Evolutionary conservation across 2,113 vertebrate species (phyloP).

Genomic region (Burhinus oedicnemus): DNA sequence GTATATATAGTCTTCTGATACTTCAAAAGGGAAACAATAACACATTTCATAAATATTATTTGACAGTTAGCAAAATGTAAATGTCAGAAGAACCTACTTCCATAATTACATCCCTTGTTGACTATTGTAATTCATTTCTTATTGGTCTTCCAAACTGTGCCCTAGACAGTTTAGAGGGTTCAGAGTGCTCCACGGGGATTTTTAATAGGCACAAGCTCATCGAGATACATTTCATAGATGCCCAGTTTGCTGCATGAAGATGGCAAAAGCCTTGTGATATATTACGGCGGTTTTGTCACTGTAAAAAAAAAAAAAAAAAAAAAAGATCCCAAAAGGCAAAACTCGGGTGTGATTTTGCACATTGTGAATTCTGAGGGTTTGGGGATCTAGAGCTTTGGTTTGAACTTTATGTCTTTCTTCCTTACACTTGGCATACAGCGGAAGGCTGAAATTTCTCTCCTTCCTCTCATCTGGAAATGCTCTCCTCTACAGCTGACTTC

Average conservation of each 20-base stretch:
- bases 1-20: not conserved
- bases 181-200: not conserved
- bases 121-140: constrained; percentile 42
- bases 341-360: not conserved
- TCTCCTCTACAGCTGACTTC: not conserved
- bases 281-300: not conserved
- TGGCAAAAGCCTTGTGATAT: not conserved
- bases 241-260: not conserved
- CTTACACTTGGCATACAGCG: not conserved
- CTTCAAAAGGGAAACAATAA: constrained; percentile 9
- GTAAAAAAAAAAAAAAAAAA: not conserved
- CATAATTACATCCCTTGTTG: constrained; percentile 27
- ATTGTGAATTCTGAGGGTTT: not conserved
- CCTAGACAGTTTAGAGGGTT: not conserved
- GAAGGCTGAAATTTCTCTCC: not conserved
- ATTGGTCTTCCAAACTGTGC: not conserved
- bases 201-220: not conserved
- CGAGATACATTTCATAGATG: not conserved
- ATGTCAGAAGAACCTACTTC: constrained; percentile 24
- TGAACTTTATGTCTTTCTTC: not conserved
- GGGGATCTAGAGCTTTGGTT: not conserved
- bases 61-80: constrained; percentile 15
- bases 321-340: not conserved
- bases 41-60: not conserved
- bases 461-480: not conserved